Evolutionary conservation across 2,888 invertebrate species (phyloP).

Genomic region (Pristionchus exspectatus): DNA sequence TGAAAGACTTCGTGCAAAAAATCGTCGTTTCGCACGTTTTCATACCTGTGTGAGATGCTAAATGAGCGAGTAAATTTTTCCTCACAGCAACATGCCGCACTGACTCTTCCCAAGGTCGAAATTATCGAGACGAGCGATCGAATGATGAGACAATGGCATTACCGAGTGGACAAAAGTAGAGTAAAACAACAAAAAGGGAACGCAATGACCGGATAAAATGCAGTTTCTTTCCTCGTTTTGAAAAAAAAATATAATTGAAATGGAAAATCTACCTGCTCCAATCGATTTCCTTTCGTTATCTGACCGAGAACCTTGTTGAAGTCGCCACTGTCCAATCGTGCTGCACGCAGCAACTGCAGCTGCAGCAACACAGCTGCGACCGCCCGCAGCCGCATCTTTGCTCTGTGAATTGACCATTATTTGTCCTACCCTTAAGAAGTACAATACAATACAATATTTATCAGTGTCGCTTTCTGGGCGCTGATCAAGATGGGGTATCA

Average conservation of each 20-base stretch:
- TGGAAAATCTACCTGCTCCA: slow-evolving; percentile 18
- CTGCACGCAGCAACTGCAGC: neutral
- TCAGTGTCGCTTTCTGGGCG: too few species aligned
- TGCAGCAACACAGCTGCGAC: neutral
- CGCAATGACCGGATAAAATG: neutral
- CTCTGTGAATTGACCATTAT: neutral
- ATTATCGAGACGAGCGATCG: neutral
- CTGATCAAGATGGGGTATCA: too few species aligned
- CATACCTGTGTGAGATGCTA: neutral
- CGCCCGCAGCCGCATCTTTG: slow-evolving; percentile 21
- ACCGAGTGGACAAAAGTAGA: neutral
- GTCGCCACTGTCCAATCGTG: slow-evolving; percentile 16
- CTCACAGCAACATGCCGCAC: neutral
- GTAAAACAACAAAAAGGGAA: neutral
- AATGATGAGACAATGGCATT: neutral
- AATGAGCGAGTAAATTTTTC: neutral
- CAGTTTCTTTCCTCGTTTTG: too few species aligned
- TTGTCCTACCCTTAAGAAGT: neutral
- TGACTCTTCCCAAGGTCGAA: slow-evolving; percentile 1
- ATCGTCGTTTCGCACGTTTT: neutral
- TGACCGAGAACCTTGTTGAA: slow-evolving; percentile 27
- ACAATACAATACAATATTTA: too few species aligned
- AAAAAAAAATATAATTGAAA: neutral
- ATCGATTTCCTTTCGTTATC: slow-evolving; percentile 30
- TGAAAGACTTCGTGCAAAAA: neutral